phyloP scores from a whole-genome alignment of 1,140 invertebrate genomes.

The Apis laboriosa region DNA sequence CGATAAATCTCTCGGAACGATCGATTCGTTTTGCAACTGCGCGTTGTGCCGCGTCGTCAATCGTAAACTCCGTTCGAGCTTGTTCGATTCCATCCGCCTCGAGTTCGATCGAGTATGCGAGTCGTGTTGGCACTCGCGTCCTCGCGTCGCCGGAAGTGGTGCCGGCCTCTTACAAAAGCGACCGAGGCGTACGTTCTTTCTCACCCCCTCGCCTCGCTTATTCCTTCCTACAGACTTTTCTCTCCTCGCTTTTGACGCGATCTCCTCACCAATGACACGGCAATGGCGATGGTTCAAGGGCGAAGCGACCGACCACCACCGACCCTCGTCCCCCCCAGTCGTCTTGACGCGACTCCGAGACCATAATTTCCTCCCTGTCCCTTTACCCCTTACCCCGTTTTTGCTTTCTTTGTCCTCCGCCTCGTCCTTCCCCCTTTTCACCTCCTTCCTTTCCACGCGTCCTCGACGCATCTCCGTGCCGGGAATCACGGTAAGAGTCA shows the following conservation, averaged over 20 bases:
- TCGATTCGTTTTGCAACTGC: background rate
- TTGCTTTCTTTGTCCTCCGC: background rate
- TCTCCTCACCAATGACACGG: slow-evolving; percentile 48
- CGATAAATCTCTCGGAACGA: background rate
- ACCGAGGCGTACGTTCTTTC: background rate
- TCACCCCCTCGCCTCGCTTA: slow-evolving; percentile 3
- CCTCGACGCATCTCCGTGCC: background rate
- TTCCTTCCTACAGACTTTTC: background rate
- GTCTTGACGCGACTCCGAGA: slow-evolving; percentile 3
- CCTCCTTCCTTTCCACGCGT: background rate
- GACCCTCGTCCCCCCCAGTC: background rate
- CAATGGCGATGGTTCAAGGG: slow-evolving; percentile 57
- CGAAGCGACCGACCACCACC: slow-evolving; percentile 5
- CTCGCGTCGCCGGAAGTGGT: slow-evolving; percentile 60
- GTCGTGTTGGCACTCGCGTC: slow-evolving; percentile 55
- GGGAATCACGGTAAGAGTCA: slow-evolving; percentile 46
- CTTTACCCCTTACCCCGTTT: no score
- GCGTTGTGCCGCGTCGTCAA: no score
- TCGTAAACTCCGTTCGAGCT: no score
- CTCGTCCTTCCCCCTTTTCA: background rate
- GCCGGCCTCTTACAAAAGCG: slow-evolving; percentile 60
- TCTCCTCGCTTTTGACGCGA: slow-evolving; percentile 47
- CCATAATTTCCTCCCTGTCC: slow-evolving; percentile 24
- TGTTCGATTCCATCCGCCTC: background rate
- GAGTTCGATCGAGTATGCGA: slow-evolving; percentile 58